Base-by-base conservation (phyloP, 2,797 vertebrate species). In the Fistularia commersonii region DNA sequence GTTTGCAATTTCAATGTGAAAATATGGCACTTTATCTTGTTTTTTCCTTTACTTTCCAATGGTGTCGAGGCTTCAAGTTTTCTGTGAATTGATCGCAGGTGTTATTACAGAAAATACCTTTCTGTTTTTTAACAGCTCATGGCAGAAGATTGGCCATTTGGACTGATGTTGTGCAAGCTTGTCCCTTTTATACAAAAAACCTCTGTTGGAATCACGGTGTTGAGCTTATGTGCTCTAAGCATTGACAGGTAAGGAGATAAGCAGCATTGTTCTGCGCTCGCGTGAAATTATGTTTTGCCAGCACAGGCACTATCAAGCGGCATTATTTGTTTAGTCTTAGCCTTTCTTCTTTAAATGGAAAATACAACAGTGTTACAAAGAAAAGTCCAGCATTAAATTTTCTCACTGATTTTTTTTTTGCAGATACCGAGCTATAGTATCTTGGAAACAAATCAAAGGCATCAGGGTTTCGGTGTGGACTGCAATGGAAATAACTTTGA, bases 121-220 rank as follows among this genome's bases (percentile, higher is more conserved):
- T 13, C 55, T 58, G 74, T 75, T 81, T 66, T 43, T 61, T 54
- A 69, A 66, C 81, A 98, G 96, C 88, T 98, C 0, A 87, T 95
- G 11, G 93, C 92, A 13, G 87, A 89, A 59, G 92, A 94, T 71
- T 98, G 96, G 96, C 94, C 93, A 0, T 96, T 98, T 2, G 96
- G 95, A 61, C 85, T 88, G 0, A 87, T 84, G 64, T 75, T 97
- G 84, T 98, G 95, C 80, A 98, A 98, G 87, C 86, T 97, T 12
- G 89, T 98, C 32, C 95, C 95, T 42, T 98, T 98, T 83, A 89
- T 98, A 62, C 96, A 97, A 82, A 98, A 98, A 74, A 91, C 91
- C 4, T 95, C 94, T 0, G 93, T 97, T 61, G 96, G 96, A 52
- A 94, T 98, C 76, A 97, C 94, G 0, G 94, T 94, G 61, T 56